Conservation (phyloP, 1,140 invertebrate species). For the Vanessa atalanta region DNA sequence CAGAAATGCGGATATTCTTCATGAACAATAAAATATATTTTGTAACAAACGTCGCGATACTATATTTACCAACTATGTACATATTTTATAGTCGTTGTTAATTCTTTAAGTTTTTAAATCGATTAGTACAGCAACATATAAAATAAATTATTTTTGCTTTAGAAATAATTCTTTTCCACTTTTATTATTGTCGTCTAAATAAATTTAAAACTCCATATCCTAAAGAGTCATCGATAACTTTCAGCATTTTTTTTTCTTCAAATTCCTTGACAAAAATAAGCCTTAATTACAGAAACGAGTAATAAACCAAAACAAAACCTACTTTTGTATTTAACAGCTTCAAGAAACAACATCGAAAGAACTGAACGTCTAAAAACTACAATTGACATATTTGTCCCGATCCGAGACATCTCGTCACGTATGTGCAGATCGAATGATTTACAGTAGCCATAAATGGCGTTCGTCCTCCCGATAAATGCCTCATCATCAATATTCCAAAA, state of each 20-base stretch:
- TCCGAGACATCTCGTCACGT: constrained; percentile 75
- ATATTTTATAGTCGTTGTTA: not conserved
- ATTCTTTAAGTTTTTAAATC: not conserved
- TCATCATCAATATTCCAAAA: constrained; percentile 80
- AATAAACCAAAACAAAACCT: constrained; percentile 28
- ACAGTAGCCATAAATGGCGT: constrained; percentile 73
- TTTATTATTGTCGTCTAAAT: not conserved
- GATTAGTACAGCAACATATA: not conserved
- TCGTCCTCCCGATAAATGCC: constrained; percentile 76
- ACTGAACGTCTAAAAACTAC: constrained; percentile 72
- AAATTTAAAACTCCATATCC: not conserved
- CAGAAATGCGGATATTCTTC: too few relatives aligned
- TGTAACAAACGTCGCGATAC: not conserved
- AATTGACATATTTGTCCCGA: constrained; percentile 71
- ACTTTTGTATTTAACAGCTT: constrained; percentile 28
- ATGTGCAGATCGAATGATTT: constrained; percentile 73
- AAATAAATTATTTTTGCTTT: not conserved
- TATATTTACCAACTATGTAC: not conserved
- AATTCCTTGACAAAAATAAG: not conserved
- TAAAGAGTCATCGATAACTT: not conserved
- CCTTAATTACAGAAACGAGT: constrained; percentile 7
- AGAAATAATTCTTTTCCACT: too few relatives aligned
- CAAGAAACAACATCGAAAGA: constrained; percentile 55
- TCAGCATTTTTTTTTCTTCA: not conserved
- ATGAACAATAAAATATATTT: constrained; percentile 10